Evolutionary conservation across 2,797 vertebrate species (phyloP).

Genomic region (Coregonus ussuriensis): DNA sequence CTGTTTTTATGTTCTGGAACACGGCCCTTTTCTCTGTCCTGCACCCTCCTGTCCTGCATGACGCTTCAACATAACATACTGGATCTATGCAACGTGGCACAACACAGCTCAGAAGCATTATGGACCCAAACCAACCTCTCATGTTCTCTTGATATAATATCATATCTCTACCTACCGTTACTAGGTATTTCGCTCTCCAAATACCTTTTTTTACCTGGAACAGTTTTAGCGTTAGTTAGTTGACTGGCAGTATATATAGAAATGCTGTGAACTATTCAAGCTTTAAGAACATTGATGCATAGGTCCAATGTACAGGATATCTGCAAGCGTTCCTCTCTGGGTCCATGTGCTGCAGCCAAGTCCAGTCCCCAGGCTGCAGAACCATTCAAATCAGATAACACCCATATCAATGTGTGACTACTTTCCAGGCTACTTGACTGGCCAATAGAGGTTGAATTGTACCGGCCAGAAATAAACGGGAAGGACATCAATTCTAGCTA

Average conservation of each 20-base stretch:
- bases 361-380: background rate
- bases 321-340: conserved; percentile 4
- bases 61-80: conserved; percentile 44
- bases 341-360: conserved; percentile 24
- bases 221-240: conserved; percentile 18
- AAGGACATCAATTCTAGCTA: background rate
- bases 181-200: conserved; percentile 53
- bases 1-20: too few species aligned
- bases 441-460: background rate
- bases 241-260: conserved; percentile 3
- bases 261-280: conserved; percentile 27
- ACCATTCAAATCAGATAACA: background rate
- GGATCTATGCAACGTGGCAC: conserved; percentile 71
- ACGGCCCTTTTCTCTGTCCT: too few species aligned
- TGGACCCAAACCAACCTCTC: conserved; percentile 23
- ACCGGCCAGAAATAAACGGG: background rate
- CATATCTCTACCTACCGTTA: conserved; percentile 8
- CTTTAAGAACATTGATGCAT: conserved; percentile 18
- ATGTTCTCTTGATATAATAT: conserved; percentile 18
- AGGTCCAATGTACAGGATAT: conserved; percentile 39
- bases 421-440: background rate
- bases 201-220: conserved; percentile 52
- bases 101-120: conserved; percentile 40
- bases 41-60: conserved; percentile 52
- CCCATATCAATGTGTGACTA: background rate